Base-by-base conservation (phyloP, 1,140 invertebrate species). In the Cyphomyrmex costatus region DNA sequence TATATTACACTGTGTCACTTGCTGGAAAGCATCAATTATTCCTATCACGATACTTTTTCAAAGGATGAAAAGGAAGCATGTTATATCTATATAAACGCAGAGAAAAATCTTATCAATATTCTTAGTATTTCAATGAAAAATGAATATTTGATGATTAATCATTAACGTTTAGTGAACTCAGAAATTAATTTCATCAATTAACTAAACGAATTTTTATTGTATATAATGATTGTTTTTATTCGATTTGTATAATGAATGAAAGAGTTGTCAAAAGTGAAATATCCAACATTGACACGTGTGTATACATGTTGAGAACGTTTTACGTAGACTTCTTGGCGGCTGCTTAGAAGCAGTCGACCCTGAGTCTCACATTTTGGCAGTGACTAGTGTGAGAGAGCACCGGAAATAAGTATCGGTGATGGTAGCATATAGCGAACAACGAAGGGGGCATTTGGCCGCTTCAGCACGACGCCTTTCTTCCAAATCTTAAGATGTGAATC, bases 381-480 rank as follows among this genome's bases (percentile, higher is more conserved):
- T 7, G 46, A n/a, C n/a, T 82, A 46, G 16, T 24, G 12, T 53
- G 86, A 89, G 76, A 86, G 71, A 77, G 68, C 56, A 71, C 70
- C 87, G 87, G 88, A 86, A 88, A 88, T 71, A 88, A 89, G 53
- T 70, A 77, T 76, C 87, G 56, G 27, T 10, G 51, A 78, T 53
- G 51, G 68, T 80, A 76, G 80, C 36, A 76, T 21, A 27, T 61
- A 60, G 68, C 27, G 8, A 60, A 33, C 49, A 42, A 8, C 73
- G 12, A 51, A 36, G 49, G 58, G 49, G 58, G 33, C 42, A 70
- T 27, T 70, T 70, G 46, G 73, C 14, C 19, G 56, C 53, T 7
- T 5, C 53, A 27, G 19, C 58, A 16, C 14, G 53, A 30, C 14
- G 46, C 30, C 63, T 68, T 80, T 80, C 61, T 21, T 80, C 46